A percentile compares a stretch with the other conserved stretches of the same genome.
These are phyloP conservation scores for Laticauda laticaudata DNA, from an alignment of 2,113 vertebrate species.

Conservation along the genomic window DNA sequence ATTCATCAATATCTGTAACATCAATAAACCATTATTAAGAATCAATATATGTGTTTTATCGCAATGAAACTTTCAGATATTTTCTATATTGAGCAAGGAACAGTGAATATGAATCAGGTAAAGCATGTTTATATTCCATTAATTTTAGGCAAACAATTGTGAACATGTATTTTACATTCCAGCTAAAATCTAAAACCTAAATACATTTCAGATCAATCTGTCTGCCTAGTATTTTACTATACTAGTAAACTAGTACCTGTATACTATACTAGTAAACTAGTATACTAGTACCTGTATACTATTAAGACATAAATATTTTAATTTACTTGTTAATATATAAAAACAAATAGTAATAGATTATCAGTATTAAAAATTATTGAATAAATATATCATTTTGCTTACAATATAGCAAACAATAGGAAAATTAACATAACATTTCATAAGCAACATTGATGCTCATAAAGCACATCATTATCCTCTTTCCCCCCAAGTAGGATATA, in stretches of 20 bases:
- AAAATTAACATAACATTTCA: neutral
- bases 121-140: neutral
- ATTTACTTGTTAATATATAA: neutral
- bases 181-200: neutral
- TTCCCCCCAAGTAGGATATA: neutral
- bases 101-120: neutral
- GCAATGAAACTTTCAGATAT: neutral
- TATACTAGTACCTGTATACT: neutral
- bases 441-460: neutral
- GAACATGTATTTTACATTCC: neutral
- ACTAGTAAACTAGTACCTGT: too few species aligned
- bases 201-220: neutral
- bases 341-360: neutral
- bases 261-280: too few species aligned
- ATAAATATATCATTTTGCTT: neutral
- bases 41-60: neutral
- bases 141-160: neutral
- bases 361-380: neutral
- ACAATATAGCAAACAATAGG: neutral
- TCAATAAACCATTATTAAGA: conserved; percentile 14
- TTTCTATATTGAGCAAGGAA: neutral
- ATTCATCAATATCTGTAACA: conserved; percentile 83
- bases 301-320: neutral
- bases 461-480: neutral
- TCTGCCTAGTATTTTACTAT: neutral